Evolutionary conservation across 2,888 invertebrate genomes (phyloP), one percentile per base, ranked within the genome.

Genomic region (Euzetes globulus): DNA sequence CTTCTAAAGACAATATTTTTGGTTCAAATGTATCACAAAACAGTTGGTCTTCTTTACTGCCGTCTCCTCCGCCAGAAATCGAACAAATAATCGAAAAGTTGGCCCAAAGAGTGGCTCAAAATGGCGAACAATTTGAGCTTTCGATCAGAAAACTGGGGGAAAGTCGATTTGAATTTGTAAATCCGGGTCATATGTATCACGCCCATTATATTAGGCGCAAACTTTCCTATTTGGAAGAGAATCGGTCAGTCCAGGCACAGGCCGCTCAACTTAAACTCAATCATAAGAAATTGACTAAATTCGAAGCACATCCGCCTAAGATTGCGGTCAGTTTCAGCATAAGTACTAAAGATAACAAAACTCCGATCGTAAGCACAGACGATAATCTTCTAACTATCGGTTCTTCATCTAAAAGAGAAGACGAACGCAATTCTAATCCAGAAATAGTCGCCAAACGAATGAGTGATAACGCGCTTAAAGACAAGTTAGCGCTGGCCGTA

Each of bases 31-130:
- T 7, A 15, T 25, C 33, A 5, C 29, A 72, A 15, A 37, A 15
- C 13, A 33, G n/a, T 17, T 87, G 37, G 83, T 86, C 13, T 83
- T 87, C 74, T 29, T 45, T 75, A 15, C n/a, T 75, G 27, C 75
- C 75, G 13, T 82, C 83, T 1, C 96, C 96, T 0, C 90, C 93
- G 0, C 89, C 90, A 5, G 93, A 93, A 79, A 85, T 91, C 0
- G 89, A 90, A 81, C 86, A 91, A 25, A 91, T 98, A 11, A 91
- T 99, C 75, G 94, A 96, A 83, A 95, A 96, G 83, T 95, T 98
- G 89, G 97, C 98, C 0, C 89, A 90, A 77, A 97, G 97, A 83
- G 97, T 99, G 0, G 91, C 93, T 0, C 92, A 94, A 79, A 97
- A 97, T 83, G 99, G 98, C 0, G 88, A 89, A 74, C 91, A 92